A percentile compares a stretch with the other conserved stretches of the same genome.
Conservation (phyloP, 2,888 invertebrate genomes). For the Cephalotes varians region DNA sequence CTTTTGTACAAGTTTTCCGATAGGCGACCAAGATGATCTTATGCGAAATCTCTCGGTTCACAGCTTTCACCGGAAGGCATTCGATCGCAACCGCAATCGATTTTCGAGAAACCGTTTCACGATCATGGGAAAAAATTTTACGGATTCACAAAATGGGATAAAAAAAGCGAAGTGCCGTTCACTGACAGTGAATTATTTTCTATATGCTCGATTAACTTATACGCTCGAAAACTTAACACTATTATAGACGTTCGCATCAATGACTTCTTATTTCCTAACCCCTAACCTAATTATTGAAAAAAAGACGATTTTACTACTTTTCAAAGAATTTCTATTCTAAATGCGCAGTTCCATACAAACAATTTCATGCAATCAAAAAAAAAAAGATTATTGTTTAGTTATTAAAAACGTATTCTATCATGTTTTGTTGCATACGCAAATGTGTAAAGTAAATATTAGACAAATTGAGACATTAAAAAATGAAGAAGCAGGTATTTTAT, state of each 20-base stretch:
- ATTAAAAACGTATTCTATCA: neutral
- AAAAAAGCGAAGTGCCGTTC: conserved; percentile 51
- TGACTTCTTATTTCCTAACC: conserved; percentile 4
- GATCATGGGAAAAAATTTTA: conserved; percentile 45
- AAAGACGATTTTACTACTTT: conserved; percentile 19
- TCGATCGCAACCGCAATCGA: conserved; percentile 4
- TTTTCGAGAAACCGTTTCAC: conserved; percentile 59
- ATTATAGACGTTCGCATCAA: conserved; percentile 23
- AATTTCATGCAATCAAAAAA: neutral
- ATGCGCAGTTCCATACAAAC: neutral
- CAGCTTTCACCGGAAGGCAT: conserved; percentile 31
- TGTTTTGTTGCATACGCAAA: neutral
- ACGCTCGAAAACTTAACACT: too few relatives aligned
- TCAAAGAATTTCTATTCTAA: conserved; percentile 11
- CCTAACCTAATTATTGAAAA: neutral
- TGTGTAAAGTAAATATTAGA: neutral
- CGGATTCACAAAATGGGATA: neutral
- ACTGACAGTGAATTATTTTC: conserved; percentile 54
- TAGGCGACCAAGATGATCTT: neutral
- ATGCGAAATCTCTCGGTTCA: neutral
- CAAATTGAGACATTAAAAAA: neutral
- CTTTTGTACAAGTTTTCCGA: neutral
- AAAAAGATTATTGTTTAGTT: neutral
- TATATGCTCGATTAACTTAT: conserved; percentile 53
- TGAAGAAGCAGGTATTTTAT: neutral